These are phyloP conservation scores for Drosophila nannoptera DNA, from an alignment of 1,140 invertebrate genomes.

Conservation along the genomic window DNA sequence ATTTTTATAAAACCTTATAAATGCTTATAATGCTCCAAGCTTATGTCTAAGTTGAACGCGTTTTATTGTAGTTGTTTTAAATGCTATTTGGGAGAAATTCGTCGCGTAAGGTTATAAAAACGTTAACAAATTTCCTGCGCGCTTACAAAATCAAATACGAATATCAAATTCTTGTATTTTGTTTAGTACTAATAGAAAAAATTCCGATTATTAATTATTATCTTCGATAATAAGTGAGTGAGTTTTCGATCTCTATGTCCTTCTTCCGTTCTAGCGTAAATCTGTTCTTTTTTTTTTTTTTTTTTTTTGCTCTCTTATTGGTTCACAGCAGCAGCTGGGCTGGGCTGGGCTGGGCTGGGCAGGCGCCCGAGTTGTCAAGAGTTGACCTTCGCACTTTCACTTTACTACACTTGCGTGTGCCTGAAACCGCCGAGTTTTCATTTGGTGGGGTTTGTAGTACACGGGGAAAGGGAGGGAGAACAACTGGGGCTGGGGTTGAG, in stretches of 20 bases:
- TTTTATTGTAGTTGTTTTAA: constrained; percentile 55
- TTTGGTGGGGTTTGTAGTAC: constrained; percentile 28
- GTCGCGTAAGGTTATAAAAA: constrained; percentile 45
- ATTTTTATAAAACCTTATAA: constrained; percentile 37
- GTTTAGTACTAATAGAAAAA: constrained; percentile 6
- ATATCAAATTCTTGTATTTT: constrained; percentile 10
- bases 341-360: constrained; percentile 26
- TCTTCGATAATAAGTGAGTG: constrained; percentile 18
- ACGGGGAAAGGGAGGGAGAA: constrained; percentile 1
- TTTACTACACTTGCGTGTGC: constrained; percentile 64
- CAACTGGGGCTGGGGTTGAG: constrained; percentile 8
- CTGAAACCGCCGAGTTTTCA: constrained; percentile 71
- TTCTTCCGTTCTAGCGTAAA: no score
- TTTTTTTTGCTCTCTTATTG: constrained; percentile 27
- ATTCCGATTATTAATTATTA: constrained; percentile 22
- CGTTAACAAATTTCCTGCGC: constrained; percentile 36
- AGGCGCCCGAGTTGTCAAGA: constrained; percentile 43
- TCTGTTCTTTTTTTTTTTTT: constrained; percentile 3
- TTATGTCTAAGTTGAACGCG: constrained; percentile 52
- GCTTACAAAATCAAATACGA: constrained; percentile 39
- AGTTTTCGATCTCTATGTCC: constrained; percentile 2
- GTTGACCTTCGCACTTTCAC: constrained; percentile 77
- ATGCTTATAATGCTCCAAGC: constrained; percentile 33
- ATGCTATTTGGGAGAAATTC: constrained; percentile 63
- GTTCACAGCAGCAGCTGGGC: constrained; percentile 46